Base-by-base conservation (phyloP, 2,888 invertebrate species). In the Elysia crispata region DNA sequence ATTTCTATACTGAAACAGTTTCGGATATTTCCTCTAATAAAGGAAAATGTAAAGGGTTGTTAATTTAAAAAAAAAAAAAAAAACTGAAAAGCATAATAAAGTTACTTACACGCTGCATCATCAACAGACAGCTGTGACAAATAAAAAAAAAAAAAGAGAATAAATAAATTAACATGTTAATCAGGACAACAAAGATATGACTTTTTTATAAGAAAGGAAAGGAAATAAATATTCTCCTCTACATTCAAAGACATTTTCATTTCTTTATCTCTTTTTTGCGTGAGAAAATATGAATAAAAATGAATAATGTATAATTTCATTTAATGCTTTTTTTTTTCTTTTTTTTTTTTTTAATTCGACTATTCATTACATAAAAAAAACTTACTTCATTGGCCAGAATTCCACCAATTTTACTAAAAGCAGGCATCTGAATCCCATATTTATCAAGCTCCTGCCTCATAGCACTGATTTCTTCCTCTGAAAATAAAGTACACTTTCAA, bases 401-500 rank as follows among this genome's bases (percentile, higher is more conserved):
- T 1, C 95, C 95, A 76, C 95, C 95, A 90, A 95, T 95, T 91
- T 95, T 95, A 92, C 95, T 95, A 89, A 96, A 96, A 81, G 94
- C 93, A 76, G 95, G 95, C 92, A 96, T 94, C 86, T 95, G 94
- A 84, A 95, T 94, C 75, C 95, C 95, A 91, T 94, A 95, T 89
- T 94, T 95, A 87, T 95, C 94, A 84, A 96, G 92, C 87, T 95
- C 95, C 89, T 93, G 94, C 83, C 95, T 94, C 85, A 95, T 94
- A 25, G 93, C 94, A 89, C 94, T 94, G 72, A 96, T 94, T 92
- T 95, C 95, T 94, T 94, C 92, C 84, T 92, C 92, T 91, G 84
- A 11, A 85, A 85, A 28, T n/a, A n/a, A n/a, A n/a, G n/a, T n/a
- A n/a, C n/a, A n/a, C n/a, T n/a, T n/a, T n/a, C n/a, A n/a, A n/a